Percentiles rank a stretch among this genome's conserved stretches.
These are phyloP conservation scores for Noturus placidus DNA, from an alignment of 2,113 vertebrate genomes.

Conservation along the genomic window DNA sequence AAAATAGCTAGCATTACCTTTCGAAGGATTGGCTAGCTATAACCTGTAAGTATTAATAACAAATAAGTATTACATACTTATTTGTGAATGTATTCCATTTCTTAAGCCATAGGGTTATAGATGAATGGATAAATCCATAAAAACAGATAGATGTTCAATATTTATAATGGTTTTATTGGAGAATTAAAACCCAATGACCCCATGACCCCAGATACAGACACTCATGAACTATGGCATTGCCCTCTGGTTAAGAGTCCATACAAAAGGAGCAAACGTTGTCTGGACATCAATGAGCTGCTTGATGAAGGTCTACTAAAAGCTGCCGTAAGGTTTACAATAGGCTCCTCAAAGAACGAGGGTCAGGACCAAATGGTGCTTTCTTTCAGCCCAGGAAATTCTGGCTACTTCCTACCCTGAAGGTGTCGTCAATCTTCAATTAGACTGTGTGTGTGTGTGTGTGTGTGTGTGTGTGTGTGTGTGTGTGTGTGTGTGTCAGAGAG, in stretches of 20 bases:
- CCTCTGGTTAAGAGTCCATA: constrained; percentile 35
- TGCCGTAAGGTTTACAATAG: constrained; percentile 61
- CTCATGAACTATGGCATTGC: constrained; percentile 6
- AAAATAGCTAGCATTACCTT: not conserved
- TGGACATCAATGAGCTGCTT: constrained; percentile 46
- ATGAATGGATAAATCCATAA: not conserved
- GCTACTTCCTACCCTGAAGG: constrained; percentile 57
- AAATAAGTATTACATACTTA: not conserved
- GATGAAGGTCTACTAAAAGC: constrained; percentile 58
- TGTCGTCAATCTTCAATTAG: constrained; percentile 56
- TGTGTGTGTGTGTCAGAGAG: constrained; percentile 34
- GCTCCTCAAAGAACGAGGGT: constrained; percentile 48
- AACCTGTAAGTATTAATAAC: too few relatives aligned
- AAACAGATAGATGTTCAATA: too few relatives aligned
- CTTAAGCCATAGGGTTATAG: not conserved
- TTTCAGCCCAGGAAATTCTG: constrained; percentile 56
- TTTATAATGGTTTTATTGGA: not conserved
- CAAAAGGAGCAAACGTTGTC: constrained; percentile 41
- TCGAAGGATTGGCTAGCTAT: not conserved
- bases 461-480: constrained; percentile 32
- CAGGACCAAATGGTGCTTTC: constrained; percentile 62
- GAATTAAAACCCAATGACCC: not conserved
- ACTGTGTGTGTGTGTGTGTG: constrained; percentile 10
- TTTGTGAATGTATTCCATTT: too few relatives aligned
- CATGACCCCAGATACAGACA: not conserved